Evolutionary conservation across 2,113 vertebrate genomes (phyloP), one percentile per base, ranked within the genome.

Genomic region (Python bivittatus): DNA sequence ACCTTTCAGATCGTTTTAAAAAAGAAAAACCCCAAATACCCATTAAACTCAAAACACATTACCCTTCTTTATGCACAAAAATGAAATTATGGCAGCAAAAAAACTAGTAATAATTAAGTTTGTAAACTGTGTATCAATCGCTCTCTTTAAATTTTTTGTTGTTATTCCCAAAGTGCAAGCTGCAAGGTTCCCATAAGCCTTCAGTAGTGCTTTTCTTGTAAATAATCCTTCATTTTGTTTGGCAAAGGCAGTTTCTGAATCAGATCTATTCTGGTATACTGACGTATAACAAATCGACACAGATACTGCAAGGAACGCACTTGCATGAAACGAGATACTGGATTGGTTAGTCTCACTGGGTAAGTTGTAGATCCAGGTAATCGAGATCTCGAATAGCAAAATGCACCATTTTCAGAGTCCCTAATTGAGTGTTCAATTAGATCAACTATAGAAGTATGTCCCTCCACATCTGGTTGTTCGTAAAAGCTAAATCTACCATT

Each of bases 201-300:
- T 99, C 99, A 99, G 99, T 99, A 99, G 99, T 99, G 99, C 98
- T 99, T 99, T 98, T 99, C 99, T 98, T 99, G 99, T 97, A 99
- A 97, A 96, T 99, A 99, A 98, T 99, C 99, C 99, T 99, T 99
- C 99, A 99, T 99, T 97, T 99, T 99, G 98, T 99, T 99, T 96
- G 99, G 99, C 98, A 99, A 98, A 98, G 99, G 99, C 98, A 99
- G 98, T 98, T 99, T 99, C 97, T 99, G 99, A 97, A 99, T 99
- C 89, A 99, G 97, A 98, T 99, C 99, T 98, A 99, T 99, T 85
- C 99, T 97, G 64, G 99, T 99, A 94, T 99, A 99, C 96, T 99
- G 99, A 96, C 99, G 98, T 95, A 99, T 99, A 95, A 99, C 99
- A 95, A 99, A 99, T 87, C 99, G 99, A 96, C 99, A 99, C 97